Base-by-base conservation (phyloP, 2,888 invertebrate species). In the Ptilodon capucinus region DNA sequence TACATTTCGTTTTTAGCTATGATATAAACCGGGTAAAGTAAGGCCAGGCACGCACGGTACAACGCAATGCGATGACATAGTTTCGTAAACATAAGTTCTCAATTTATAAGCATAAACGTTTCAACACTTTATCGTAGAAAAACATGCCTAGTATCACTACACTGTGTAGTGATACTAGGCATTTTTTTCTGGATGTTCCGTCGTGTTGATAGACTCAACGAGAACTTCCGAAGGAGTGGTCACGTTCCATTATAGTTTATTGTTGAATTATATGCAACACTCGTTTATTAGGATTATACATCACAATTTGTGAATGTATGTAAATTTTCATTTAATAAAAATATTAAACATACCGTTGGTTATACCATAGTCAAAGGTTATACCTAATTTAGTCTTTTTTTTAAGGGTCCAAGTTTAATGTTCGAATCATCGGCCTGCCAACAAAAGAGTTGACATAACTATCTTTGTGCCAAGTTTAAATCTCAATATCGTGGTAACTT, bases 1-100 rank as follows among this genome's bases (percentile, higher is more conserved):
- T 58, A 56, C 64, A 64, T 57, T 46, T 54, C 49, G 51, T 54
- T 56, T 59, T 59, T 61, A 51, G 57, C 43, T 59, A 45, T 53
- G 51, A 57, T 46, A 54, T 71, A 66, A 69, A 66, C 58, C 51
- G 46, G 28, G 47, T 28, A 45, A 50, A 68, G 44, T 57, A 44
- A 40, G 47, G 52, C 48, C 54, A 41, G 50, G 57, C 69, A 71
- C 69, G 71, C 63, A 59, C 61, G 30, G 32, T 23, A 35, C 21
- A 38, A 25, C 18, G 30, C 48, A 53, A 54, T 44, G 49, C 40
- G 52, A 40, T 40, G 42, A 51, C 52, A 58, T 42, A 40, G 18
- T 55, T 51, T 58, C 43, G 34, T 23, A 39, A 56, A 47, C 50
- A 49, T 39, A 44, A 54, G 36, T 42, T 49, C 43, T 44, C 51